Evolutionary conservation across 2,797 vertebrate species (phyloP), one percentile per base, ranked within the genome.

Genomic region (Scleropages formosus): DNA sequence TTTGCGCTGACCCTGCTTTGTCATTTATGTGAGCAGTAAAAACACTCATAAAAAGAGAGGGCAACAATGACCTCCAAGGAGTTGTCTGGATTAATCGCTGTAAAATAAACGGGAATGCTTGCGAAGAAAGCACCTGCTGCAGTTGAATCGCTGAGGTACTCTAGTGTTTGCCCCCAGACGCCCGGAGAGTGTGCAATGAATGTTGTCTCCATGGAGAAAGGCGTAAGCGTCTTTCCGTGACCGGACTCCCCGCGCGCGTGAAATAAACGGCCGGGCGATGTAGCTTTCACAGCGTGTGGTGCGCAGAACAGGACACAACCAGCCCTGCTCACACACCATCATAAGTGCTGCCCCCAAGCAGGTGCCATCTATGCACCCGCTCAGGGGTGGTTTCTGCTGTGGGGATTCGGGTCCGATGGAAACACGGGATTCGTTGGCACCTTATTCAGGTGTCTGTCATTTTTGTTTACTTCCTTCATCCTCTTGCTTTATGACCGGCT

Each of bases 331-430:
- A 31, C 31, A 39, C 39, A 31, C 31, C 31, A 86, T 85, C 84
- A 88, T 88, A 82, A 85, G 86, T 83, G 84, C 80, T 68, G 83
- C 22, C 82, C 15, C 64, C 82, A 76, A 76, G 85, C 74, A 18
- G 72, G 81, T 80, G 85, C 88, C 89, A 88, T 88, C 85, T 84
- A 70, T 7, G 67, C 24, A 53, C n/a, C 53, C 60, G 27, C 53
- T 31, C 16, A 8, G 53, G 79, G 77, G 80, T 78, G 81, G 80
- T 82, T 71, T 81, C 81, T 79, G 85, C 77, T 87, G 86, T 86
- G 86, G 85, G 85, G 84, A 90, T 89, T 83, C 85, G 73, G 77
- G 82, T 87, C 84, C 79, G 89, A 87, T 83, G 78, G 76, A 86
- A 85, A 82, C 78, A 64, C 72, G 63, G 85, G 87, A 88, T 90